phyloP scores from a whole-genome alignment of 2,113 vertebrate genomes.

The Ptilorrhoa leucosticta region DNA sequence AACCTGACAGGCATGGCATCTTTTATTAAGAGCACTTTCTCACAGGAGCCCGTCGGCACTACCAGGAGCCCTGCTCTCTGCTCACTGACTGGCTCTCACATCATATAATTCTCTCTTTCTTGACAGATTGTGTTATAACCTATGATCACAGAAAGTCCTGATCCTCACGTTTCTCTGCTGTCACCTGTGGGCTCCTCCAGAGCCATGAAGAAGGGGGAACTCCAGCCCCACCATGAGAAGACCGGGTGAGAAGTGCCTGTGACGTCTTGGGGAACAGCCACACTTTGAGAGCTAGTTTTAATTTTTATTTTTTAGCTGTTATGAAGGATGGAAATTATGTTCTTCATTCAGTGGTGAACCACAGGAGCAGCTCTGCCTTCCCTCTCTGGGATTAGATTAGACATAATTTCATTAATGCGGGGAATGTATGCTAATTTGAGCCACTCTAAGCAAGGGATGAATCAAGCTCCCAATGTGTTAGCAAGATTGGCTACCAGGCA shows the following conservation, averaged over 20 bases:
- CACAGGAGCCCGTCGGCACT: background rate
- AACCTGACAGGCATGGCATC: background rate
- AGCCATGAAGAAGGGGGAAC: constrained; percentile 19
- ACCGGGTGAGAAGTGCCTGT: constrained; percentile 47
- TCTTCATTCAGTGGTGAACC: background rate
- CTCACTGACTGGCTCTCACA: constrained; percentile 32
- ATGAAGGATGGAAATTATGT: background rate
- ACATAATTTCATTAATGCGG: background rate
- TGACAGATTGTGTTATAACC: constrained; percentile 56
- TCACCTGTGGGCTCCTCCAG: constrained; percentile 48
- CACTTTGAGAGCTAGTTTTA: background rate
- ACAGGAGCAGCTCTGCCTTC: background rate
- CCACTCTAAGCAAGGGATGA: background rate
- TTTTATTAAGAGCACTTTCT: background rate
- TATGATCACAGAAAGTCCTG: constrained; percentile 59
- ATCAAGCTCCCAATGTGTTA: background rate
- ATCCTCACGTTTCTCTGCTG: constrained; percentile 43
- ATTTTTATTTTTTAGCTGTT: background rate
- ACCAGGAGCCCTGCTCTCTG: background rate
- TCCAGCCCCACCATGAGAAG: constrained; percentile 30
- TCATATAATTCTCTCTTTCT: constrained; percentile 63
- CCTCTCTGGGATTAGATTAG: background rate
- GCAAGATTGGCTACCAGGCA: background rate
- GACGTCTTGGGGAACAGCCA: background rate
- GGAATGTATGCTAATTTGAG: background rate